Evolutionary conservation across 2,113 vertebrate genomes (phyloP).

Genomic region (Oceanodroma tethys): DNA sequence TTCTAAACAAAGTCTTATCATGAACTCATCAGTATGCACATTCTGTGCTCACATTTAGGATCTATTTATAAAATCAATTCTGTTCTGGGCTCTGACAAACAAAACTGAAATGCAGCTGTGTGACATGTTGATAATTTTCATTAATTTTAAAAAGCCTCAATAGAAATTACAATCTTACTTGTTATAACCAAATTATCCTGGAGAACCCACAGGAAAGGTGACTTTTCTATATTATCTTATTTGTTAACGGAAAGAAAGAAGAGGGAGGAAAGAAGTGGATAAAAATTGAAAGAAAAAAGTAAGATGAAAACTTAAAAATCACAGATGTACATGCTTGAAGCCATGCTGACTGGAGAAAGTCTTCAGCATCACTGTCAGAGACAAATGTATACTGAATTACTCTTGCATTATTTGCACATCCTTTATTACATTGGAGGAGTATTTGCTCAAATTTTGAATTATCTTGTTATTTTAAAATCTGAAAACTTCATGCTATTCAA

Average conservation of each 20-base stretch:
- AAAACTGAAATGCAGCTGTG: constrained; percentile 83
- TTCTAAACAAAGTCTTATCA: constrained; percentile 77
- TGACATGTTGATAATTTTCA: constrained; percentile 80
- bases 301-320: constrained; percentile 15
- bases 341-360: not conserved
- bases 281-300: constrained; percentile 20
- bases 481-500: not conserved
- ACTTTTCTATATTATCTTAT: constrained; percentile 49
- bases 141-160: constrained; percentile 76
- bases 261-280: not conserved
- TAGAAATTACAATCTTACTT: constrained; percentile 75
- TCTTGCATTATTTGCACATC: constrained; percentile 6
- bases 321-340: constrained; percentile 4
- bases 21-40: constrained; percentile 76
- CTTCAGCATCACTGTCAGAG: not conserved
- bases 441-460: constrained; percentile 19
- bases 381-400: constrained; percentile 16
- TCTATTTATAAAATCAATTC: constrained; percentile 85
- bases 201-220: constrained; percentile 64
- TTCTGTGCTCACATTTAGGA: constrained; percentile 75
- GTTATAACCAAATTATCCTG: constrained; percentile 66
- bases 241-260: constrained; percentile 18
- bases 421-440: not conserved
- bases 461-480: not conserved
- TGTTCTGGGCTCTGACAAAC: constrained; percentile 76